A percentile compares a stretch with the other conserved stretches of the same genome.
Conservation (phyloP, 2,888 invertebrate species). For the Deilephila elpenor region DNA sequence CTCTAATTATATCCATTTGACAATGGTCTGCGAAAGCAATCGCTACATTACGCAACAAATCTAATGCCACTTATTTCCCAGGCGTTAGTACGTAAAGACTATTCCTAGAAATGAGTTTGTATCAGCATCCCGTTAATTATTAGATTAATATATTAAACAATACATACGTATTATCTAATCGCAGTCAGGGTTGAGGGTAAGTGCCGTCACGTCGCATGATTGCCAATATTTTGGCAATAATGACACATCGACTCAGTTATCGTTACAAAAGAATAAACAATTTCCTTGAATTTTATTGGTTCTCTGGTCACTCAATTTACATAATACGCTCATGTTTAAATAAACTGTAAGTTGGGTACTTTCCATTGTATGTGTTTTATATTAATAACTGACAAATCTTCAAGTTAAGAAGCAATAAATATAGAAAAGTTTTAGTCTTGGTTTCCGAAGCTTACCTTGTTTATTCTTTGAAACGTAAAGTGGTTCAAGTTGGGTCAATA, state of each 20-base stretch:
- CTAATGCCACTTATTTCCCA: too few relatives aligned
- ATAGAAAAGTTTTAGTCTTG: too few relatives aligned
- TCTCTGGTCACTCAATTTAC: neutral
- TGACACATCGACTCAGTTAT: neutral
- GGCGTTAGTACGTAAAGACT: too few relatives aligned
- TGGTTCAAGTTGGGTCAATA: too few relatives aligned
- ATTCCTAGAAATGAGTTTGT: too few relatives aligned
- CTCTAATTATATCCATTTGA: too few relatives aligned
- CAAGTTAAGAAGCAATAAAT: too few relatives aligned
- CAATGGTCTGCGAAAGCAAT: too few relatives aligned
- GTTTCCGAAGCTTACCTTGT: too few relatives aligned
- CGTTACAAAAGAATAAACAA: constrained; percentile 6
- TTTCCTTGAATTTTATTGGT: neutral
- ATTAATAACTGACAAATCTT: too few relatives aligned
- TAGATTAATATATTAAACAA: neutral
- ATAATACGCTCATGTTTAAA: neutral
- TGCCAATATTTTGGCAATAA: neutral
- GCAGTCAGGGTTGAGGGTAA: constrained; percentile 6
- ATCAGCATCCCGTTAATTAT: neutral
- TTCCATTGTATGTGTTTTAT: neutral
- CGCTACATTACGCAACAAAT: too few relatives aligned
- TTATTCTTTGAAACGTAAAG: too few relatives aligned
- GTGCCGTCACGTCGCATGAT: neutral
- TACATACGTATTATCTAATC: constrained; percentile 5
- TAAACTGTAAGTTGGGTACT: neutral